Evolutionary conservation across 2,797 vertebrate genomes (phyloP).

Genomic region (Xenentodon cancila): DNA sequence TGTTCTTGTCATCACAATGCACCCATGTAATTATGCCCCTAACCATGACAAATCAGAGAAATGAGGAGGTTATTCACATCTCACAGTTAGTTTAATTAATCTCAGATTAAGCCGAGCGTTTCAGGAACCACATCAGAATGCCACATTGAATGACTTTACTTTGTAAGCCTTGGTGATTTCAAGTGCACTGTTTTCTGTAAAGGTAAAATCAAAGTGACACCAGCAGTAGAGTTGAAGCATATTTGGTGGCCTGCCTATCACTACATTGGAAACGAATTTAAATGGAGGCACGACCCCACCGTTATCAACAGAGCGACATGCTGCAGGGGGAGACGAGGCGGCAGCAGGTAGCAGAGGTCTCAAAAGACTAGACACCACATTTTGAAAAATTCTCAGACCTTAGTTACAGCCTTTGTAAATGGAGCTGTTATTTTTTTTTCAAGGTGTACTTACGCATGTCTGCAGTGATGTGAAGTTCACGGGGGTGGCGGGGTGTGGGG

Average conservation of each 20-base stretch:
- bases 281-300: constrained; percentile 11
- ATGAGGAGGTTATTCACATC: constrained; percentile 25
- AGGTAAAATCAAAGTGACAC: constrained; percentile 14
- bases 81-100: constrained; percentile 31
- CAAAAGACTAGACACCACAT: constrained; percentile 9
- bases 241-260: constrained; percentile 18
- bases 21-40: not conserved
- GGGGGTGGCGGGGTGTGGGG: not conserved
- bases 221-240: constrained; percentile 6
- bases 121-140: constrained; percentile 37
- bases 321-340: not conserved
- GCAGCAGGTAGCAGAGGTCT: not conserved
- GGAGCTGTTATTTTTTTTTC: constrained; percentile 43
- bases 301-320: constrained; percentile 24
- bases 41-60: constrained; percentile 8
- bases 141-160: constrained; percentile 16
- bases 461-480: constrained; percentile 22
- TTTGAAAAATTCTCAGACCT: constrained; percentile 40
- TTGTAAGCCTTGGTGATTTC: constrained; percentile 20
- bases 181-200: constrained; percentile 12
- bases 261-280: constrained; percentile 21
- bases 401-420: constrained; percentile 23
- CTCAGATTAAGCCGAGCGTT: constrained; percentile 42
- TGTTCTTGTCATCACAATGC: constrained; percentile 5
- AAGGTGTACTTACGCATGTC: constrained; percentile 52